These are phyloP conservation scores for Thysanoteuthis rhombus DNA, from an alignment of 2,888 invertebrate genomes.

Conservation along the genomic window DNA sequence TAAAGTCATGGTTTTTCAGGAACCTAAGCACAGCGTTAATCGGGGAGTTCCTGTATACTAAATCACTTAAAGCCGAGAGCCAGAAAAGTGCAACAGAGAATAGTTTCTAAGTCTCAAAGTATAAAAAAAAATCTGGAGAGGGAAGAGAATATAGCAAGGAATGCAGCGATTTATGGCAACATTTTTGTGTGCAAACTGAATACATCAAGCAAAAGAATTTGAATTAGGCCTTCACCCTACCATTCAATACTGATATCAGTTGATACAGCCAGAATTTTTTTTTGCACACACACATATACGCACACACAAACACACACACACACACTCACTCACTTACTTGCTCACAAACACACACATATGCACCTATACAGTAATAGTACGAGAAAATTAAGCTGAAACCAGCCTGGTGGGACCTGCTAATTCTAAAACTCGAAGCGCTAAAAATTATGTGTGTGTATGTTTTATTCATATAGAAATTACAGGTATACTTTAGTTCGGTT, in stretches of 20 bases:
- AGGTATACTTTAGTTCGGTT: too few relatives aligned
- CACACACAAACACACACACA: neutral
- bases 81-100: neutral
- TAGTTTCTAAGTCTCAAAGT: neutral
- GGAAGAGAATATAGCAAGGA: slow-evolving; percentile 12
- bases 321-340: too few relatives aligned
- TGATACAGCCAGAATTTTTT: neutral
- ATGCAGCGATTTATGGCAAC: neutral
- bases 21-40: too few relatives aligned
- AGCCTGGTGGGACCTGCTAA: neutral
- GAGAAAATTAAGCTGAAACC: neutral
- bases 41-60: too few relatives aligned
- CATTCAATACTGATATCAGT: slow-evolving; percentile 12
- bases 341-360: neutral
- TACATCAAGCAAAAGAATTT: slow-evolving; percentile 12
- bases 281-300: neutral
- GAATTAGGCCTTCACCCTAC: neutral
- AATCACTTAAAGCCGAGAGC: neutral
- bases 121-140: neutral
- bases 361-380: neutral
- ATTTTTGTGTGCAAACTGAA: slow-evolving; percentile 12
- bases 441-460: neutral
- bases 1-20: too few relatives aligned
- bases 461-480: neutral
- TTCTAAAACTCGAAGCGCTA: neutral